These are phyloP conservation scores for Cheilosia vernalis DNA, from an alignment of 2,888 invertebrate genomes.

Conservation along the genomic window DNA sequence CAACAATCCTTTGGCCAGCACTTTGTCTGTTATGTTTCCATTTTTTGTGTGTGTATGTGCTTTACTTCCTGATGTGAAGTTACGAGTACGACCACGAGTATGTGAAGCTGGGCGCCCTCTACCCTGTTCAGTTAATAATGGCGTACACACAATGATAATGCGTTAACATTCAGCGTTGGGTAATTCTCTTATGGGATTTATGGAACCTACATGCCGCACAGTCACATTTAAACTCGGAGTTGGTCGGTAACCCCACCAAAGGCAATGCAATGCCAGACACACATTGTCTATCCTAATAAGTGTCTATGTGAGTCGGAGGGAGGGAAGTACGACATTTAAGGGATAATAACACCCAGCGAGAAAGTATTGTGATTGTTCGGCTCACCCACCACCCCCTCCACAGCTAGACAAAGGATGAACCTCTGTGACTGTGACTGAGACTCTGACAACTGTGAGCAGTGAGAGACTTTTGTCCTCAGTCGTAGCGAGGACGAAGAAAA, in stretches of 20 bases:
- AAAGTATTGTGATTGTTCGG: constrained; percentile 26
- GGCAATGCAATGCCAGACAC: constrained; percentile 54
- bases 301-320: constrained; percentile 32
- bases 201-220: constrained; percentile 49
- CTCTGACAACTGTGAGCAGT: constrained; percentile 5
- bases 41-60: constrained; percentile 16
- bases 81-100: not conserved
- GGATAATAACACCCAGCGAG: not conserved
- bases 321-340: constrained; percentile 16
- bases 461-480: constrained; percentile 34
- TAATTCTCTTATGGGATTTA: constrained; percentile 52
- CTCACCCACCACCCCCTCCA: not conserved
- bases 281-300: constrained; percentile 61
- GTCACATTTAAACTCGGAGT: constrained; percentile 38
- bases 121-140: constrained; percentile 39
- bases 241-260: constrained; percentile 27
- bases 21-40: constrained; percentile 19
- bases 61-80: constrained; percentile 16
- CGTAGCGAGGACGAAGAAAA: constrained; percentile 36
- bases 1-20: constrained; percentile 61
- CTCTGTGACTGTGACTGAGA: constrained; percentile 31
- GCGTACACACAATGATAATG: constrained; percentile 56
- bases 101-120: not conserved
- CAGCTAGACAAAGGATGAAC: constrained; percentile 41
- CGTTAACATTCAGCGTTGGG: constrained; percentile 62